These are phyloP conservation scores for Xylota segnis DNA, from an alignment of 2,888 invertebrate genomes.

Conservation along the genomic window DNA sequence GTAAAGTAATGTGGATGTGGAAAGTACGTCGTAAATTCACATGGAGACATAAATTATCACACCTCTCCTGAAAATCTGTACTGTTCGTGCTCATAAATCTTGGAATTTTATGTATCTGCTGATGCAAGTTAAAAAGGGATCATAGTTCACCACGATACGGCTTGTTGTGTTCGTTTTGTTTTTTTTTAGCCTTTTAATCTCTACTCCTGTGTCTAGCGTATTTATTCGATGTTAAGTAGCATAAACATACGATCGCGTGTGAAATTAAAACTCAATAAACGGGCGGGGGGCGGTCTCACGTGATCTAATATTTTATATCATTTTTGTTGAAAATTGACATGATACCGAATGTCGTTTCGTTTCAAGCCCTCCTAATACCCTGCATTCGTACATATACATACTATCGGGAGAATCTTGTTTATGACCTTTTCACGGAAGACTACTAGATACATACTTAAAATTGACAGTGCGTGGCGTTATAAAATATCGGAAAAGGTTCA, in stretches of 20 bases:
- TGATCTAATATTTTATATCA: conserved; percentile 41
- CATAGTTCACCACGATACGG: conserved; percentile 26
- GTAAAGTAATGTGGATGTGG: not conserved
- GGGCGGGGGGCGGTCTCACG: conserved; percentile 27
- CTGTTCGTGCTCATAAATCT: conserved; percentile 58
- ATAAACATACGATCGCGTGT: conserved; percentile 62
- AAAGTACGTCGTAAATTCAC: conserved; percentile 24
- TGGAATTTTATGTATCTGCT: conserved; percentile 22
- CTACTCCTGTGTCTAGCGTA: conserved; percentile 17
- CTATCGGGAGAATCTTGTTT: conserved; percentile 13
- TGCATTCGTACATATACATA: no score
- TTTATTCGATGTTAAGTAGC: conserved; percentile 45
- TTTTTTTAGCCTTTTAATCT: conserved; percentile 24
- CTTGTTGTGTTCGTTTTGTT: conserved; percentile 7
- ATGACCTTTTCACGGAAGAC: conserved; percentile 5
- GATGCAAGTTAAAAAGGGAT: conserved; percentile 40
- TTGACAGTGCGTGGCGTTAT: not conserved
- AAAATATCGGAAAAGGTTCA: conserved; percentile 10
- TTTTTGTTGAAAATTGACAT: conserved; percentile 12
- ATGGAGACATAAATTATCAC: conserved; percentile 45
- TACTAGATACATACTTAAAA: conserved; percentile 7
- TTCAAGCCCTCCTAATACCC: not conserved
- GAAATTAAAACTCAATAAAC: conserved; percentile 45
- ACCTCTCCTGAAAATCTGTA: conserved; percentile 41
- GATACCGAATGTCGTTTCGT: conserved; percentile 1